Evolutionary conservation across 1,140 invertebrate genomes (phyloP).

Genomic region (Drosophila burlai): DNA sequence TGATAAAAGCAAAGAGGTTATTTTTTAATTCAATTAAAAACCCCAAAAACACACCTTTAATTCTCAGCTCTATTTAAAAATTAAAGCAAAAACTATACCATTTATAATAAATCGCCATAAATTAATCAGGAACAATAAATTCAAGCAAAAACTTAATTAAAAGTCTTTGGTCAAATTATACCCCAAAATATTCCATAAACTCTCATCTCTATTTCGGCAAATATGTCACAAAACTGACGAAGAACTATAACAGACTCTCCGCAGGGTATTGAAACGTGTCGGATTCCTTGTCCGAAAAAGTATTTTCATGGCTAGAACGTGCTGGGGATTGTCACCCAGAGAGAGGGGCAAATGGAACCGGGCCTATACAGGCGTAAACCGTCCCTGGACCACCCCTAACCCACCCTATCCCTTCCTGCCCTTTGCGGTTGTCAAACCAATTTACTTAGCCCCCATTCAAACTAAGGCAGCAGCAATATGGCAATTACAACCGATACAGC

Average conservation of each 20-base stretch:
- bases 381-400: not conserved
- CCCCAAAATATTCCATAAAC: not conserved
- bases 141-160: not conserved
- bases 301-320: constrained; percentile 56
- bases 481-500: constrained; percentile 49
- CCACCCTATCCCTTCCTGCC: constrained; percentile 1
- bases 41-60: not conserved
- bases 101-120: too few species aligned
- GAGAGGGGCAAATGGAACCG: not conserved
- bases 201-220: not conserved
- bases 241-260: constrained; percentile 16
- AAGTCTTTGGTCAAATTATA: not conserved
- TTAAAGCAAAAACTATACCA: not conserved
- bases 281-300: constrained; percentile 42
- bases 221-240: constrained; percentile 5
- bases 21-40: not conserved
- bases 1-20: not conserved
- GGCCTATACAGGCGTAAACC: constrained; percentile 24
- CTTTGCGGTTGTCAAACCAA: constrained; percentile 62
- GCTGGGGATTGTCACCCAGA: constrained; percentile 38
- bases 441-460: constrained; percentile 44
- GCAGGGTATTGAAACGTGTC: constrained; percentile 48
- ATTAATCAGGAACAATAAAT: too few species aligned
- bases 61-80: not conserved
- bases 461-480: constrained; percentile 37